Percentiles rank a stretch among this genome's conserved stretches.
These are phyloP conservation scores for Polylopha cassiicola DNA, from an alignment of 2,888 invertebrate genomes.

Conservation along the genomic window DNA sequence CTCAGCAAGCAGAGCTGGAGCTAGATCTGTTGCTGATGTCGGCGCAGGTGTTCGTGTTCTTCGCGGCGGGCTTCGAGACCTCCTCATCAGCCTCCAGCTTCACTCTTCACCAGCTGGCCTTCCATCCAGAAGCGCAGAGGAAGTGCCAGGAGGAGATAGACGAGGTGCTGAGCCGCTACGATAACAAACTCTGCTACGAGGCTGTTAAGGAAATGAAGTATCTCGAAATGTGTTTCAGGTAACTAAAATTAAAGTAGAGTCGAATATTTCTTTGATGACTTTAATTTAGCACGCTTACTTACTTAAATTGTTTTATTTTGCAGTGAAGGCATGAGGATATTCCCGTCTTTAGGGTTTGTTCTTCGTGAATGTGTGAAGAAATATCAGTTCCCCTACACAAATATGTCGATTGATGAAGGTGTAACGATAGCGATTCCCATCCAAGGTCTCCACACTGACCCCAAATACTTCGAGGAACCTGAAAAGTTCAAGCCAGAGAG, in stretches of 20 bases:
- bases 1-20: slow-evolving; percentile 33
- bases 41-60: slow-evolving; percentile 40
- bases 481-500: slow-evolving; percentile 29
- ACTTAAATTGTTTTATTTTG: too few relatives aligned
- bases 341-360: slow-evolving; percentile 7
- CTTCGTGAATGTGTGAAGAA: slow-evolving; percentile 12
- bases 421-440: slow-evolving; percentile 15
- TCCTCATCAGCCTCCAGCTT: slow-evolving; percentile 38
- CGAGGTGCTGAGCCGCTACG: slow-evolving; percentile 30
- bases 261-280: too few relatives aligned
- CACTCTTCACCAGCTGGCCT: slow-evolving; percentile 41
- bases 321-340: slow-evolving; percentile 13
- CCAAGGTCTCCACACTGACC: slow-evolving; percentile 24
- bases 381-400: slow-evolving; percentile 14
- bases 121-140: slow-evolving; percentile 42
- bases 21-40: slow-evolving; percentile 36
- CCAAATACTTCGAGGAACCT: slow-evolving; percentile 28
- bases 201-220: slow-evolving; percentile 39
- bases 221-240: slow-evolving; percentile 34
- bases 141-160: slow-evolving; percentile 44
- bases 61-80: slow-evolving; percentile 54
- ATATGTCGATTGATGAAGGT: slow-evolving; percentile 17
- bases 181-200: slow-evolving; percentile 36
- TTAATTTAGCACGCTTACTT: too few relatives aligned
- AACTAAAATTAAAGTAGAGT: too few relatives aligned